Percentiles rank a stretch among this genome's conserved stretches.
Conservation (phyloP, 2,888 invertebrate genomes). For the Apamea monoglypha region DNA sequence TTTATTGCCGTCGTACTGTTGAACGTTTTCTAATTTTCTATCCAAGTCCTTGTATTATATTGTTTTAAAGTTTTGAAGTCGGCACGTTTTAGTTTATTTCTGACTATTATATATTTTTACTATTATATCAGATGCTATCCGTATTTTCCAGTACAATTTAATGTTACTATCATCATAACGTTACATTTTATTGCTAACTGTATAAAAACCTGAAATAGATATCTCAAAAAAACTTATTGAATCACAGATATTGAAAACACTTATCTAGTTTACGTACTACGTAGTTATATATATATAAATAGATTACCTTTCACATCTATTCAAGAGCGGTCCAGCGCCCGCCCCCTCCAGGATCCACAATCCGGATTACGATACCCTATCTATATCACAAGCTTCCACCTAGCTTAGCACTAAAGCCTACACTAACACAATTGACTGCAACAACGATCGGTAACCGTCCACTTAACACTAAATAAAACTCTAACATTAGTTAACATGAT, state of each 20-base stretch:
- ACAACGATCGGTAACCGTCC: slow-evolving; percentile 87
- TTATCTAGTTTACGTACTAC: neutral
- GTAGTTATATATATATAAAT: slow-evolving; percentile 12
- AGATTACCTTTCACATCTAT: slow-evolving; percentile 65
- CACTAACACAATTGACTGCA: slow-evolving; percentile 87
- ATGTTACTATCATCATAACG: slow-evolving; percentile 23
- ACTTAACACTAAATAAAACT: slow-evolving; percentile 87
- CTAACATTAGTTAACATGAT: slow-evolving; percentile 89
- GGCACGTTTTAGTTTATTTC: neutral
- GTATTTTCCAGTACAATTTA: slow-evolving; percentile 7
- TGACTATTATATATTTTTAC: neutral
- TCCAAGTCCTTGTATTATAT: neutral
- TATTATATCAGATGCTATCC: neutral
- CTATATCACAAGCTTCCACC: slow-evolving; percentile 90
- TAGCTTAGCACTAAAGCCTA: slow-evolving; percentile 88
- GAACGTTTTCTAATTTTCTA: slow-evolving; percentile 32
- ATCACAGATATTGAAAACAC: neutral
- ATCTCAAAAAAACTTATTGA: slow-evolving; percentile 33
- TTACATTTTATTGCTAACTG: slow-evolving; percentile 14
- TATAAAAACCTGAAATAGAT: slow-evolving; percentile 9
- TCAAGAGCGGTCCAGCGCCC: slow-evolving; percentile 69
- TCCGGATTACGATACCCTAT: slow-evolving; percentile 79
- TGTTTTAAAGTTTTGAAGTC: neutral
- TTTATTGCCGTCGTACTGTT: slow-evolving; percentile 69
- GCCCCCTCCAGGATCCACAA: slow-evolving; percentile 79